Evolutionary conservation across 2,113 vertebrate species (phyloP), one percentile per base, ranked within the genome.

Genomic region (Heterochromis multidens): DNA sequence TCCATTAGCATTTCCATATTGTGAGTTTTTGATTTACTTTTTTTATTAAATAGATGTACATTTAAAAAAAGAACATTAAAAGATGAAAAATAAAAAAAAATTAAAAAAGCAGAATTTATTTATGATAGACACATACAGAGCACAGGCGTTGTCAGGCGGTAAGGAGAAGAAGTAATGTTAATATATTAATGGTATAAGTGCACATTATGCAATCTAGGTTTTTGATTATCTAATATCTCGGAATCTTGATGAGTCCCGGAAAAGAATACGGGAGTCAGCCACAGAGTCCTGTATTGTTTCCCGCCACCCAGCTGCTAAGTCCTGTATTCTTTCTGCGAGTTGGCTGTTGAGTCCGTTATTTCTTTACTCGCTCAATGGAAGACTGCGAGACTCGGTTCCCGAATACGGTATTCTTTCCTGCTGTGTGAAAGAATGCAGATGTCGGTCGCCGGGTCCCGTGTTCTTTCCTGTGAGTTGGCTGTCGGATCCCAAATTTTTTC

Each of bases 141-240:
- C 97, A 97, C 97, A 96, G 95, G 96, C 95, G 96, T 94, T 95
- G 95, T 95, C 90, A 86, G 90, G 87, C 70, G 65, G 83, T 52
- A 46, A 84, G 85, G 83, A 91, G 59, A 76, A 79, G 92, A 95
- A 95, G 95, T 96, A 95, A 96, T 95, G 90, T 92, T 97, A 97
- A 97, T 97, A 97, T 97, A 96, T 98, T 94, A 54, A 54, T 96
- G 95, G 96, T 96, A 95, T 96, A 98, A 85, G 88, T 97, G 97
- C 97, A 97, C 97, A 97, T 97, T 97, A 95, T 96, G 95, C 97
- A 97, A 96, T 94, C 93, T 96, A 97, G 95, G 97, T 96, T 96
- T 97, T 96, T 96, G 96, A 91, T 93, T 96, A 95, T 86, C 93
- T 96, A 95, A 95, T 94, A 95, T 91, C 89, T 89, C 65, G 87